Conservation (phyloP, 1,140 invertebrate species). For the Papilio dardanus region DNA sequence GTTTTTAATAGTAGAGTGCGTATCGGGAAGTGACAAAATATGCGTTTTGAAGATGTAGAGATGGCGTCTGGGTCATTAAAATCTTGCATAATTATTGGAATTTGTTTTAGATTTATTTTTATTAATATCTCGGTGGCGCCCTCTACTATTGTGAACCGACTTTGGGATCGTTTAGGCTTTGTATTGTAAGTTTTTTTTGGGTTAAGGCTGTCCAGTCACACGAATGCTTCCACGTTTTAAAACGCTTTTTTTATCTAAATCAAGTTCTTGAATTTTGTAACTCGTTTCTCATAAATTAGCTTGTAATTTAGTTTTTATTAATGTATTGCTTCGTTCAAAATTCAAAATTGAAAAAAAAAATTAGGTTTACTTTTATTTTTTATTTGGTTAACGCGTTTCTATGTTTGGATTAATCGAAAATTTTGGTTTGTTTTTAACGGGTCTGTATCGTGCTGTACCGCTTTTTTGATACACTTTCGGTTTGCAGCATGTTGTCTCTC, state of each 20-base stretch:
- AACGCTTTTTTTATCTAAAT: conserved; percentile 52
- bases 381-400: conserved; percentile 43
- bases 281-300: conserved; percentile 73
- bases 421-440: conserved; percentile 20
- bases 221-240: conserved; percentile 73
- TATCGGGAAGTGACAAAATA: background rate
- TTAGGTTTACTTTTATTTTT: conserved; percentile 42
- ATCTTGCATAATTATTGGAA: background rate
- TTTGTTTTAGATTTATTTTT: background rate
- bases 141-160: conserved; percentile 41
- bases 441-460: background rate
- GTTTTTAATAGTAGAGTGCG: conserved; percentile 24
- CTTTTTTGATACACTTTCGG: background rate
- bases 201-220: conserved; percentile 63
- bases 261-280: conserved; percentile 73
- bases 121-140: conserved; percentile 3
- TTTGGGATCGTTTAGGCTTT: conserved; percentile 56
- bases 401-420: conserved; percentile 44
- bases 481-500: conserved; percentile 31
- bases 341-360: conserved; percentile 45
- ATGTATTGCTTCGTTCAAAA: conserved; percentile 61
- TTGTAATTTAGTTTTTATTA: conserved; percentile 69
- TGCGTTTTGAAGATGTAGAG: background rate
- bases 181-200: conserved; percentile 56
- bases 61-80: background rate